Percentiles rank a stretch among this genome's conserved stretches.
phyloP scores from a whole-genome alignment of 2,888 invertebrate species.

The Morpho helenor region DNA sequence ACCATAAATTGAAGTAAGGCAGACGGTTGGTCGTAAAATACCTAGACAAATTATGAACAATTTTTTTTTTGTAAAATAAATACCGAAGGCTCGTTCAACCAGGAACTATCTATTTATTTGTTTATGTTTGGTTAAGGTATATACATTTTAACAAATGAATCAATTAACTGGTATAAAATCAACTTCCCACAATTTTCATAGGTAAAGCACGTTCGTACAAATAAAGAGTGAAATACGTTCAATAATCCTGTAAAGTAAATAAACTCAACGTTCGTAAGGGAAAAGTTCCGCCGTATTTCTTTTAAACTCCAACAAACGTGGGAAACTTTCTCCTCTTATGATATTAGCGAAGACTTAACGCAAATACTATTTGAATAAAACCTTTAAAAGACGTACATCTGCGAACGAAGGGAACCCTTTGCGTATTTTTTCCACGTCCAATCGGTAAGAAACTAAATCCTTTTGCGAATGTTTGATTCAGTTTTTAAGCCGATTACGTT shows the following conservation, averaged over 20 bases:
- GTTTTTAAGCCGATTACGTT: conserved; percentile 58
- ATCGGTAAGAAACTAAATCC: conserved; percentile 14
- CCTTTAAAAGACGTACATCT: conserved; percentile 24
- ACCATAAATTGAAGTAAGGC: too few relatives aligned
- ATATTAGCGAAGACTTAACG: conserved; percentile 20
- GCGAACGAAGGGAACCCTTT: conserved; percentile 20
- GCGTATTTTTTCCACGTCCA: conserved; percentile 10
- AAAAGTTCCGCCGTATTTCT: conserved; percentile 18
- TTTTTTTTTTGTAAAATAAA: too few relatives aligned
- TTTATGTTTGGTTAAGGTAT: neutral
- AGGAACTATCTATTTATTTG: neutral
- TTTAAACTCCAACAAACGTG: conserved; percentile 23
- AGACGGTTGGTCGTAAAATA: too few relatives aligned
- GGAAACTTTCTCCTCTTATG: conserved; percentile 19
- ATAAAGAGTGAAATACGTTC: conserved; percentile 13
- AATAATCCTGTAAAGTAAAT: conserved; percentile 20
- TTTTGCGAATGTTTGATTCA: conserved; percentile 44
- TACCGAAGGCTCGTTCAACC: neutral
- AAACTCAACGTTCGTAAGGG: conserved; percentile 10
- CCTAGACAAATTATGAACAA: too few relatives aligned
- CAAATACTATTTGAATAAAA: conserved; percentile 27
- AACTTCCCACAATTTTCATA: conserved; percentile 1
- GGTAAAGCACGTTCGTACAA: conserved; percentile 1
- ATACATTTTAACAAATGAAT: neutral
- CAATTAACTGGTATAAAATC: neutral